Evolutionary conservation across 2,888 invertebrate genomes (phyloP).

Genomic region (Chaetoderma sp.): DNA sequence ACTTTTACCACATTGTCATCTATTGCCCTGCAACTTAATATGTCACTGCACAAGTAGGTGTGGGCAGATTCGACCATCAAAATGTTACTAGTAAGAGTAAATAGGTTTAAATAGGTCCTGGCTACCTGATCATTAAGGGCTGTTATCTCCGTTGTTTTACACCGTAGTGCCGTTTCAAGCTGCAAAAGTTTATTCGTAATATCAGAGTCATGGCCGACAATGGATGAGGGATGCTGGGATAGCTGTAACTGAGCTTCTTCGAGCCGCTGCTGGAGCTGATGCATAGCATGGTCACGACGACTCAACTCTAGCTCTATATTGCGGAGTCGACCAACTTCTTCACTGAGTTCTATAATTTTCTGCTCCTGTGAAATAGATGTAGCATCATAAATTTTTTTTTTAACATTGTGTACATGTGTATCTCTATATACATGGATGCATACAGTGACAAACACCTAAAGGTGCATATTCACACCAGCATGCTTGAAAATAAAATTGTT

Average conservation of each 20-base stretch:
- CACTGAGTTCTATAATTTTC: slow-evolving; percentile 53
- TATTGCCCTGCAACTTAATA: no score
- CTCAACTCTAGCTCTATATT: slow-evolving; percentile 53
- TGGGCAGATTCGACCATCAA: no score
- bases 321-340: slow-evolving; percentile 55
- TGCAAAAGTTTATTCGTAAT: slow-evolving; percentile 51
- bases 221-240: slow-evolving; percentile 22
- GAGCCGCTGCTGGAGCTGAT: slow-evolving; percentile 54
- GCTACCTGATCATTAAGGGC: slow-evolving; percentile 62
- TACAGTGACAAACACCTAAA: no score
- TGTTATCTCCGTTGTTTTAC: slow-evolving; percentile 57
- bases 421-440: no score
- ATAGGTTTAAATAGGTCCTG: no score
- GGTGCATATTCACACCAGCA: no score
- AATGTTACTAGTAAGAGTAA: no score
- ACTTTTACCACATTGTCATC: no score
- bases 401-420: no score
- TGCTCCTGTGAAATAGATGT: slow-evolving; percentile 52
- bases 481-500: no score
- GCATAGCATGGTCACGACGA: slow-evolving; percentile 59
- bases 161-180: slow-evolving; percentile 60
- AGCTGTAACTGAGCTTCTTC: slow-evolving; percentile 40
- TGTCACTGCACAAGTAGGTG: no score
- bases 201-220: slow-evolving; percentile 50
- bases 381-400: neutral